Evolutionary conservation across 2,888 invertebrate species (phyloP).

Genomic region (Kuschelorhynchus macadamiae): DNA sequence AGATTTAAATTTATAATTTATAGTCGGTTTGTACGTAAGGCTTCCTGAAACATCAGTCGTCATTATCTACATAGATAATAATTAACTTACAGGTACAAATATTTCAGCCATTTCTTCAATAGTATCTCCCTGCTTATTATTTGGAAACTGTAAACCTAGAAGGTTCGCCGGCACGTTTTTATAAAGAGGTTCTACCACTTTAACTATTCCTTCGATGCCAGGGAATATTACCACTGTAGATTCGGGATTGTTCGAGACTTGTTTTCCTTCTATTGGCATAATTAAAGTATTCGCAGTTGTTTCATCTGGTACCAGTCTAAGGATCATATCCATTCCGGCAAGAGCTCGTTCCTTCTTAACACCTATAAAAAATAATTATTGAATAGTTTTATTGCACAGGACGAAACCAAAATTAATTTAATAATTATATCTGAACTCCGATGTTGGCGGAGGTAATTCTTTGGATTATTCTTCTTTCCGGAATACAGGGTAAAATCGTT

Average conservation of each 20-base stretch:
- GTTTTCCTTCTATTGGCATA: conserved; percentile 12
- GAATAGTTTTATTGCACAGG: neutral
- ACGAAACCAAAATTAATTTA: too few species aligned
- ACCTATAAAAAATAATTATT: conserved; percentile 14
- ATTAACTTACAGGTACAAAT: conserved; percentile 72
- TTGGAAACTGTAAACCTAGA: conserved; percentile 72
- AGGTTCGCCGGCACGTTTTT: conserved; percentile 70
- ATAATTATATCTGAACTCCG: too few species aligned
- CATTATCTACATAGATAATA: too few species aligned
- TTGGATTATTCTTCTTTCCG: too few species aligned
- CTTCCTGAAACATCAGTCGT: too few species aligned
- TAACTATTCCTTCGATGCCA: conserved; percentile 78
- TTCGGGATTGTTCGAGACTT: conserved; percentile 14
- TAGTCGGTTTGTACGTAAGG: too few species aligned
- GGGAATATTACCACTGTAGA: conserved; percentile 75
- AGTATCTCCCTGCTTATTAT: conserved; percentile 68
- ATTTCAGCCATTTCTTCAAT: conserved; percentile 71
- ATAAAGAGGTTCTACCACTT: conserved; percentile 72
- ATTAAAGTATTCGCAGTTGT: conserved; percentile 5
- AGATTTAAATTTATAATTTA: too few species aligned
- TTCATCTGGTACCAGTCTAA: conserved; percentile 24
- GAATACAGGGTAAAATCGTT: too few species aligned
- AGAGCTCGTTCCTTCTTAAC: conserved; percentile 39
- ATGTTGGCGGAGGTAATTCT: too few species aligned
- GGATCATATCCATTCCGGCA: conserved; percentile 72